Conservation (phyloP, 2,888 invertebrate genomes). For the Pollenia labialis region DNA sequence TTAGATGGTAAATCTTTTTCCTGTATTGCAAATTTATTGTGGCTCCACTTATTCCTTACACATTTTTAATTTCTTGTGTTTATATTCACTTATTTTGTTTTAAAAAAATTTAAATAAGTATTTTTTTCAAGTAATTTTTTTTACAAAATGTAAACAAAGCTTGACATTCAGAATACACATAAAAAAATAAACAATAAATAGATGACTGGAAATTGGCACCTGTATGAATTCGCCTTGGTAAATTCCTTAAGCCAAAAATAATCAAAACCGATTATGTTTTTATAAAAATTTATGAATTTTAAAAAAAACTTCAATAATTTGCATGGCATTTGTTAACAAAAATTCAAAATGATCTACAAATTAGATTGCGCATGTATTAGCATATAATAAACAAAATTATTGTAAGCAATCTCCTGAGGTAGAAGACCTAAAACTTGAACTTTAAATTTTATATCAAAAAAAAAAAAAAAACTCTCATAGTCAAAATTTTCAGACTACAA, state of each 20-base stretch:
- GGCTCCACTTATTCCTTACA: no score
- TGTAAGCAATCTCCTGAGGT: conserved; percentile 64
- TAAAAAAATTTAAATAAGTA: no score
- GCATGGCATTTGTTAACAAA: conserved; percentile 12
- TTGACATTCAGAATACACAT: no score
- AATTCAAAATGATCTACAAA: conserved; percentile 23
- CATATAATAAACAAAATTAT: conserved; percentile 37
- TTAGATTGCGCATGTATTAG: conserved; percentile 21
- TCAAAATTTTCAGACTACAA: conserved; percentile 18
- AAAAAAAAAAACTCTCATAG: conserved; percentile 26
- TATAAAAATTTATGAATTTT: neutral
- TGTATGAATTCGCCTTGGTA: neutral
- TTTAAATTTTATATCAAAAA: conserved; percentile 43
- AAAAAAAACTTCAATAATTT: neutral
- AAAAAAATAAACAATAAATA: no score
- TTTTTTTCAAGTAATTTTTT: no score
- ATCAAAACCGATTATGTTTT: neutral
- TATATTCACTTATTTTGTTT: no score
- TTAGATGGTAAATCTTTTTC: no score
- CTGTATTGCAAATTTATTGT: no score
- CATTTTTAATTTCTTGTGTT: no score
- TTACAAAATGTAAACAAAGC: no score
- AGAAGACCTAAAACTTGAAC: conserved; percentile 69
- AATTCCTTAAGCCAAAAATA: neutral
- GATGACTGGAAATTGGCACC: no score